Conservation (phyloP, 2,888 invertebrate genomes). For the Allolobophora icterica region DNA sequence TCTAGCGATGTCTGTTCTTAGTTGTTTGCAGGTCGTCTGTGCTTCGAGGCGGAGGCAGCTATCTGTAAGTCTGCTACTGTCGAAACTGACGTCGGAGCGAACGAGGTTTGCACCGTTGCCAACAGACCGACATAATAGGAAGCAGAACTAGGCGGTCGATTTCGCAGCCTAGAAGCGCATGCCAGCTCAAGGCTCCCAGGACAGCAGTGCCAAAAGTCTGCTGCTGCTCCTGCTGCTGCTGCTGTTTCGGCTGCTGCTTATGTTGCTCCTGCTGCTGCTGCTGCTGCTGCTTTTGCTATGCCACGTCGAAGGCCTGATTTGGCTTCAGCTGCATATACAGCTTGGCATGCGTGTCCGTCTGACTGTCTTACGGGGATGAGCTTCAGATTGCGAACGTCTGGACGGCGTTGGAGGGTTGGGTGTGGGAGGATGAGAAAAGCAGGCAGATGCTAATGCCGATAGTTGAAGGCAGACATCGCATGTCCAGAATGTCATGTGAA, state of each 20-base stretch:
- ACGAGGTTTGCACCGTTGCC: background rate
- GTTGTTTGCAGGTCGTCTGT: background rate
- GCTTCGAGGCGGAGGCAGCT: conserved; percentile 4
- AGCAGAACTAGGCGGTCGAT: background rate
- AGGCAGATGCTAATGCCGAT: background rate
- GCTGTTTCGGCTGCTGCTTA: background rate
- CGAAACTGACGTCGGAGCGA: conserved; percentile 11
- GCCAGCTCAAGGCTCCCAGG: background rate
- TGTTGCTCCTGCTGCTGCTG: too few relatives aligned
- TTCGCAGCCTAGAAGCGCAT: background rate
- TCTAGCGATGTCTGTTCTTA: background rate
- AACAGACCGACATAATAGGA: background rate
- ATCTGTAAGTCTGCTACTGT: background rate
- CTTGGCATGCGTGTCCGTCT: background rate
- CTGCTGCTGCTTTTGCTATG: background rate
- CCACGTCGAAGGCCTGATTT: background rate
- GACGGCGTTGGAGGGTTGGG: background rate
- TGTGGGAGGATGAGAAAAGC: background rate
- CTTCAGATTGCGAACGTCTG: background rate
- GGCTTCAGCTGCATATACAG: conserved; percentile 11
- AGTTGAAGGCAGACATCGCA: background rate
- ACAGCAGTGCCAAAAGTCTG: background rate
- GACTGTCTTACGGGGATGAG: background rate
- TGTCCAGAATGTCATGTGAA: conserved; percentile 17
- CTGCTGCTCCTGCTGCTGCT: background rate